phyloP scores from a whole-genome alignment of 2,888 invertebrate genomes.

The Mechanitis messenoides region DNA sequence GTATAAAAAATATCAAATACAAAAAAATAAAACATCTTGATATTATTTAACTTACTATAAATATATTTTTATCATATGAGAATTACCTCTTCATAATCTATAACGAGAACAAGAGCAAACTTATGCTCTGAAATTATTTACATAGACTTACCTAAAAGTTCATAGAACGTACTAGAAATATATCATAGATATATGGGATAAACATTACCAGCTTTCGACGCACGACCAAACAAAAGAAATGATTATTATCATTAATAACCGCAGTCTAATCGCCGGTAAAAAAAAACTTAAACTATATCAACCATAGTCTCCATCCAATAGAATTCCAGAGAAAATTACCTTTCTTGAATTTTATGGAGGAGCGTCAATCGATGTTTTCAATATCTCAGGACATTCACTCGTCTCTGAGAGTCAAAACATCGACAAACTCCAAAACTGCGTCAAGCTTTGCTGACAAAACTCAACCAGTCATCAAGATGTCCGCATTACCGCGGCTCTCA shows the following conservation, averaged over 20 bases:
- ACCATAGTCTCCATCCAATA: constrained; percentile 62
- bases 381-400: constrained; percentile 40
- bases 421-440: constrained; percentile 50
- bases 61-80: constrained; percentile 25
- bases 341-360: constrained; percentile 73
- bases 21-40: constrained; percentile 10
- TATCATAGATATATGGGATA: constrained; percentile 99
- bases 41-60: constrained; percentile 11
- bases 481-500: constrained; percentile 73
- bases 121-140: constrained; percentile 43
- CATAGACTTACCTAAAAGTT: constrained; percentile 78
- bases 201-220: constrained; percentile 82
- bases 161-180: constrained; percentile 98
- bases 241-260: constrained; percentile 31
- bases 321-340: constrained; percentile 75
- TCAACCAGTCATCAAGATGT: constrained; percentile 50
- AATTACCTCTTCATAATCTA: constrained; percentile 28
- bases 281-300: constrained; percentile 60
- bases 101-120: constrained; percentile 18
- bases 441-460: constrained; percentile 60
- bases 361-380: constrained; percentile 48
- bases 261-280: constrained; percentile 65
- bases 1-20: constrained; percentile 10
- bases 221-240: constrained; percentile 38
- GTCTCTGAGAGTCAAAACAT: constrained; percentile 42